Conservation (phyloP, 2,797 vertebrate genomes). For the Vultur gryphus region DNA sequence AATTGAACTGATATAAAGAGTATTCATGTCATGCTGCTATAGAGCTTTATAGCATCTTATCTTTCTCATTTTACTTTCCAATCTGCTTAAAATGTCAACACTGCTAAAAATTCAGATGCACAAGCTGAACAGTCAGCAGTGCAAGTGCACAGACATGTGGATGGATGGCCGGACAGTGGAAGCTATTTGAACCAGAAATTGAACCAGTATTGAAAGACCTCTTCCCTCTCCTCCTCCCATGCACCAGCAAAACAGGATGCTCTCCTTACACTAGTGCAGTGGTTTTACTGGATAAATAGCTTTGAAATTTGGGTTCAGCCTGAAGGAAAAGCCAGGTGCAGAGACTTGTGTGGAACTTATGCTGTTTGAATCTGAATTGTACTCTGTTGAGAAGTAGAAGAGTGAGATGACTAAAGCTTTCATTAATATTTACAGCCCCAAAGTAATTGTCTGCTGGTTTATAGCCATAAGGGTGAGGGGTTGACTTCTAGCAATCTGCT, state of each 20-base stretch:
- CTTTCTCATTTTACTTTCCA: background rate
- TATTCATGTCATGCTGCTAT: background rate
- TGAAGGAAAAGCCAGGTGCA: background rate
- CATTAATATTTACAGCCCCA: slow-evolving; percentile 4
- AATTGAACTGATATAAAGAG: background rate
- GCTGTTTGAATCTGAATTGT: background rate
- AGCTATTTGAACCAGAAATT: background rate
- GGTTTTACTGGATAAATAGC: background rate
- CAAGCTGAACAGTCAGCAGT: background rate
- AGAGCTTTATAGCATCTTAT: background rate
- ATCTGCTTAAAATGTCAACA: background rate
- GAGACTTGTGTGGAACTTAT: background rate
- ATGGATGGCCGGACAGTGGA: rapidly evolving
- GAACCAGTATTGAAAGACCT: background rate
- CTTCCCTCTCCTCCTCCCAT: background rate
- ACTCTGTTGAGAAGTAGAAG: background rate
- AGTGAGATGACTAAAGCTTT: background rate
- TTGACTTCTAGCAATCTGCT: background rate
- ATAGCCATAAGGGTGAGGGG: background rate
- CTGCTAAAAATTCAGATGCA: background rate
- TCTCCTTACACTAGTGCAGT: background rate
- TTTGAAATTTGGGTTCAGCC: background rate
- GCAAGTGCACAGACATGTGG: background rate
- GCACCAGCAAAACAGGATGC: background rate
- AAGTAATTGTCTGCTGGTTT: background rate